Base-by-base conservation (phyloP, 2,113 vertebrate genomes). In the Triplophysa tibetana region DNA sequence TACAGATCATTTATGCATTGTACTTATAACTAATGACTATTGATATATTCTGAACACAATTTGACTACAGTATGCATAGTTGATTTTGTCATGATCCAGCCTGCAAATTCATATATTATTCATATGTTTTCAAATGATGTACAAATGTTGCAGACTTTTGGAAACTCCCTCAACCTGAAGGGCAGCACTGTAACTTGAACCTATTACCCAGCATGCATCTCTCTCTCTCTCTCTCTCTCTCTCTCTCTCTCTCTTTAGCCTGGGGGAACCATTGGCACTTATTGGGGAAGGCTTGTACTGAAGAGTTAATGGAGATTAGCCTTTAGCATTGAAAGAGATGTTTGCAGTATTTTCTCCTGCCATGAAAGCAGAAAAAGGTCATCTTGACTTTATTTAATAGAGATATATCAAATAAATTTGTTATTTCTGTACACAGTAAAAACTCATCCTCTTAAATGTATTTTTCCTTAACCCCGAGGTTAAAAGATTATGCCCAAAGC, bases 181-280 rank as follows among this genome's bases (percentile, higher is more conserved):
- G 65, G 52, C 75, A 78, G 77, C 72, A 21, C 3, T 2, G 88
- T 83, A 89, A 90, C 82, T 19, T 83, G 85, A 90, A 82, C 79
- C 74, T 21, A 43, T 23, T 38, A 29, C 16, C 23, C 54, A 65
- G 62, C 54, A 68, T 79, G 69, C 80, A 82, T 41, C 64, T 69
- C 63, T 82, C 45, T 52, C 45, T 52, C 70, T n/a, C 65, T 69
- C 45, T 52, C 70, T n/a, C 65, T 69, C 45, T 52, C 70, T n/a
- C 65, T 41, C 64, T 69, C 63, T 82, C 45, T 52, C 45, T 52
- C 70, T n/a, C 65, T 69, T 21, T 23, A 33, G 26, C 33, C 43
- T 11, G 17, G 6, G 3, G 24, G 8, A 74, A n/a, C 17, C 16
- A 19, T 75, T 5, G 8, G 58, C 24, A 12, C 21, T 75, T 19